These are phyloP conservation scores for Aspidoscelis tigris DNA, from an alignment of 2,113 vertebrate genomes.

Conservation along the genomic window DNA sequence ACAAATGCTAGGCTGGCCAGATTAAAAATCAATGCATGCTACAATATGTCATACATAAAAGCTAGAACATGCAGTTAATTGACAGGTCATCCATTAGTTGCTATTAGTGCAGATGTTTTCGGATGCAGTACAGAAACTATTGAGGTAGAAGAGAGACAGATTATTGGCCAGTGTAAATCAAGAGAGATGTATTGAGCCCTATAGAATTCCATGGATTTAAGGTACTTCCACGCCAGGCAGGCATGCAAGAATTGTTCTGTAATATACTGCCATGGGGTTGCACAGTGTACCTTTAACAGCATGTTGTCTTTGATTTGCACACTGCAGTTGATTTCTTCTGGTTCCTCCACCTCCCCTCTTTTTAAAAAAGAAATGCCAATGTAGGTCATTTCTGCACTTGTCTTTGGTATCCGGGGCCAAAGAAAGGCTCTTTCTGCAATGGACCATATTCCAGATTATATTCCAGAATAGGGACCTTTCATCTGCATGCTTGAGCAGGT, in stretches of 20 bases:
- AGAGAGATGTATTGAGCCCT: constrained; percentile 14
- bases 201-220: constrained; percentile 22
- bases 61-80: constrained; percentile 62
- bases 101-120: constrained; percentile 28
- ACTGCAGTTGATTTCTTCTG: not conserved
- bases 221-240: not conserved
- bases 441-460: no score
- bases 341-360: not conserved
- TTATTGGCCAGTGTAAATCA: constrained; percentile 29
- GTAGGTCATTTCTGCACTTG: no score
- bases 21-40: constrained; percentile 69
- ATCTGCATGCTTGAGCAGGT: no score
- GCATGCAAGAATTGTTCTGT: constrained; percentile 1
- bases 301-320: not conserved
- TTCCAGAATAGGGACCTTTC: no score
- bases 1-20: constrained; percentile 65
- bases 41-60: constrained; percentile 66
- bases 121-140: constrained; percentile 21
- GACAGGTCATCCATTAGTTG: constrained; percentile 50
- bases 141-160: constrained; percentile 45
- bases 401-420: no score
- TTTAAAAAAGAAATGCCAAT: not conserved
- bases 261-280: not conserved
- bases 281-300: not conserved
- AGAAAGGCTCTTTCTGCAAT: no score